Conservation (phyloP, 1,140 invertebrate genomes). For the Spodoptera litura region DNA sequence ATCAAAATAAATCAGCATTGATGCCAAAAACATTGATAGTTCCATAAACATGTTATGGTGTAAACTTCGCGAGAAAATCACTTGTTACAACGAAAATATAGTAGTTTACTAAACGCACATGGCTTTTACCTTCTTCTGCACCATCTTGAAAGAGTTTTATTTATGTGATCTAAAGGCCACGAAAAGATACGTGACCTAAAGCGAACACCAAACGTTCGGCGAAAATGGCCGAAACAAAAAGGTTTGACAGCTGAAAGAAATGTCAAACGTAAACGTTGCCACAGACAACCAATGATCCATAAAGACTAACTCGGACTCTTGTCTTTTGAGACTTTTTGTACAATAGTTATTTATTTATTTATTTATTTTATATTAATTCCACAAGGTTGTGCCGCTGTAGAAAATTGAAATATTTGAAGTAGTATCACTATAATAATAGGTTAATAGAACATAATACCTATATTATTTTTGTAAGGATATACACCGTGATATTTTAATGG, state of each 20-base stretch:
- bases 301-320: background rate
- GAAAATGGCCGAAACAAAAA: slow-evolving; percentile 85
- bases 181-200: slow-evolving; percentile 83
- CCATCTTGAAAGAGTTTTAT: slow-evolving; percentile 83
- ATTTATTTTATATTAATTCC: too few species aligned
- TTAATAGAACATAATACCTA: too few species aligned
- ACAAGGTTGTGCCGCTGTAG: background rate
- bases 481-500: too few species aligned
- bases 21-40: slow-evolving; percentile 48
- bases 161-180: slow-evolving; percentile 82
- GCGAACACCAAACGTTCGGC: slow-evolving; percentile 83
- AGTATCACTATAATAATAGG: too few species aligned
- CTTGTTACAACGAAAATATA: slow-evolving; percentile 71
- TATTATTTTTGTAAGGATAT: too few species aligned
- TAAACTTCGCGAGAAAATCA: slow-evolving; percentile 60
- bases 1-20: slow-evolving; percentile 40
- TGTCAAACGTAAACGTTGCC: slow-evolving; percentile 52
- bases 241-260: slow-evolving; percentile 60
- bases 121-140: slow-evolving; percentile 86
- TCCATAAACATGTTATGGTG: slow-evolving; percentile 53
- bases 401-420: too few species aligned
- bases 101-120: slow-evolving; percentile 77
- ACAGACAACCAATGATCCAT: slow-evolving; percentile 22
- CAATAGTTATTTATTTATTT: too few species aligned
- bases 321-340: background rate